Evolutionary conservation across 2,113 vertebrate species (phyloP), one percentile per base, ranked within the genome.

Genomic region (Rattus norvegicus): DNA sequence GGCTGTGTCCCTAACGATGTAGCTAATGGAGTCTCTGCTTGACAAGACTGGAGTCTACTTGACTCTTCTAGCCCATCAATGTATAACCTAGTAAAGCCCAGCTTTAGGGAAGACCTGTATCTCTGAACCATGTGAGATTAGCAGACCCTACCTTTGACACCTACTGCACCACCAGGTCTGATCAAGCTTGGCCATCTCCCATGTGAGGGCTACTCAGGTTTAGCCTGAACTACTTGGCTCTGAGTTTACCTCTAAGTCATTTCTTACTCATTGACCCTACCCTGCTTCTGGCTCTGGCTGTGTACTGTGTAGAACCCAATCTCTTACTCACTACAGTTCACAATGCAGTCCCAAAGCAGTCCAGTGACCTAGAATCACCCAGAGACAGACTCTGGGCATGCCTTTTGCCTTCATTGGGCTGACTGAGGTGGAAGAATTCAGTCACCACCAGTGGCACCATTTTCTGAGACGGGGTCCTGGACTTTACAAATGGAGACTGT

Each of bases 41-140:
- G 9, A 20, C 17, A 1, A 43, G 19, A 54, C 75, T 33, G 13
- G 61, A 12, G 61, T 14, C 28, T 9, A 36, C 30, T 65, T 49
- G 36, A 10, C 14, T 14, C 16, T 9, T 49, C 28, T 9, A 49
- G 11, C 39, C 4, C 0, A 39, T 33, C n/a, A 16, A 1, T 7
- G 2, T 12, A 52, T 16, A 26, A 24, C 33, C 70, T 79, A 69
- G 30, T 12, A 39, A 52, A 56, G 2, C 54, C 61, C 79, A 39
- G 70, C 16, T 73, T 20, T 49, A 65, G 75, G 49, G 43, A 54
- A 20, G 54, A 63, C 19, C 39, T 36, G 16, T 63, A 47, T 83
- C 52, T 28, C n/a, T 33, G 43, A 7, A 47, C 7, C 3, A 0
- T 12, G 16, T 33, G 65, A 54, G 33, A 39, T 56, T 72, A 54